Evolutionary conservation across 2,797 vertebrate species (phyloP).

Genomic region (Scolopax rusticola): DNA sequence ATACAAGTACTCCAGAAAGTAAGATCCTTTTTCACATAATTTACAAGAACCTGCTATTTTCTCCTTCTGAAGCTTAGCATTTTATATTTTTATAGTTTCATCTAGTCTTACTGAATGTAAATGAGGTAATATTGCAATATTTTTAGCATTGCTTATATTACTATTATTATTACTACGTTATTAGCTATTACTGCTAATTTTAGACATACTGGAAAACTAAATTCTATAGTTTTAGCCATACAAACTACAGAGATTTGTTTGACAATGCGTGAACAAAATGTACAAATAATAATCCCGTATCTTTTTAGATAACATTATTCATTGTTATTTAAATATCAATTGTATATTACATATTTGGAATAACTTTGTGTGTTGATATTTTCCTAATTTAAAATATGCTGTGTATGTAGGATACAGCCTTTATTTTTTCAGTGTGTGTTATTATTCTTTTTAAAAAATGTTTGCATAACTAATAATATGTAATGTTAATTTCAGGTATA

Average conservation of each 20-base stretch:
- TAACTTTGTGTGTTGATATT: not conserved
- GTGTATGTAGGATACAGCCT: not conserved
- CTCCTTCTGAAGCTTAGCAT: not conserved
- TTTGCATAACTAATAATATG: not conserved
- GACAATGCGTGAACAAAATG: not conserved
- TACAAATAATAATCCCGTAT: fast-evolving
- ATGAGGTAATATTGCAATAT: not conserved
- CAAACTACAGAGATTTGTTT: not conserved
- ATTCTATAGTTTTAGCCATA: not conserved
- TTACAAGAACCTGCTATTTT: not conserved
- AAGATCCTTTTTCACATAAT: not conserved
- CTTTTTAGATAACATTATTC: not conserved
- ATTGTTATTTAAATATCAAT: not conserved
- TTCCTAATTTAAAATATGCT: not conserved
- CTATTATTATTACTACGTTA: too few species aligned
- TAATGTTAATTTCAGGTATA: not conserved
- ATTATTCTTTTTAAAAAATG: not conserved
- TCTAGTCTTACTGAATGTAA: not conserved
- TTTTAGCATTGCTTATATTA: not conserved
- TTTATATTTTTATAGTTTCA: not conserved
- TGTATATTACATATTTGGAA: not conserved
- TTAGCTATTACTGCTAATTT: not conserved
- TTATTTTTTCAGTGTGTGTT: not conserved
- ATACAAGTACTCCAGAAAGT: not conserved
- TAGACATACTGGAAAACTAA: not conserved